Evolutionary conservation across 2,113 vertebrate species (phyloP).

Genomic region (Sinocyclocheilus anophthalmus): DNA sequence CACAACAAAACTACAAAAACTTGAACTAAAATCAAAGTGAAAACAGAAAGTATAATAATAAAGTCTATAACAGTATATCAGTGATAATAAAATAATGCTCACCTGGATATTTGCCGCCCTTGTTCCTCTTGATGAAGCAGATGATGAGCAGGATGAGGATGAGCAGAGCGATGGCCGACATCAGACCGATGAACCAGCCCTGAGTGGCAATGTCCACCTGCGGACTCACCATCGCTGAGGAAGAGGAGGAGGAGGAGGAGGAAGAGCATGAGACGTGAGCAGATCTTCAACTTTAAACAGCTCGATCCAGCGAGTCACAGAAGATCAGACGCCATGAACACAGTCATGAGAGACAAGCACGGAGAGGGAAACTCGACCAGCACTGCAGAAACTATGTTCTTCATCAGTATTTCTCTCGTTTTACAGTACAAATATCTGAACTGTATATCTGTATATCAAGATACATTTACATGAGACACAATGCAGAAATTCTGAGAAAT

Average conservation of each 20-base stretch:
- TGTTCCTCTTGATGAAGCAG: slow-evolving; percentile 99
- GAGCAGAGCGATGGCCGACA: slow-evolving; percentile 97
- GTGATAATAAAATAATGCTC: background rate
- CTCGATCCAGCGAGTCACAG: background rate
- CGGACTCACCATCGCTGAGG: slow-evolving; percentile 89
- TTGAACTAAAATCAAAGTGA: too few relatives aligned
- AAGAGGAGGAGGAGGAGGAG: slow-evolving; percentile 44
- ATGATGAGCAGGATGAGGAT: slow-evolving; percentile 96
- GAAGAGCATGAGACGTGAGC: slow-evolving; percentile 55
- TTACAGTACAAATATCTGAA: background rate
- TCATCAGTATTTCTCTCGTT: background rate
- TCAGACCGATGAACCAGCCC: slow-evolving; percentile 99
- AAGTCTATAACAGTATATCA: background rate
- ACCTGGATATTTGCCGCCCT: slow-evolving; percentile 98
- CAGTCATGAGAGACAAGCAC: background rate
- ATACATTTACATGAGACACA: background rate
- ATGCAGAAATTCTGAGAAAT: too few relatives aligned
- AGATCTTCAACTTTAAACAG: background rate
- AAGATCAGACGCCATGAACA: background rate
- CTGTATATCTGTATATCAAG: background rate
- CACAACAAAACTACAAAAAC: too few relatives aligned
- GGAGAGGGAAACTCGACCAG: background rate
- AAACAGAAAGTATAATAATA: background rate
- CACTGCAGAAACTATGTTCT: background rate
- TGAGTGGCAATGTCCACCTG: slow-evolving; percentile 98